Conservation (phyloP, 1,140 invertebrate species). For the Orchesella cincta region DNA sequence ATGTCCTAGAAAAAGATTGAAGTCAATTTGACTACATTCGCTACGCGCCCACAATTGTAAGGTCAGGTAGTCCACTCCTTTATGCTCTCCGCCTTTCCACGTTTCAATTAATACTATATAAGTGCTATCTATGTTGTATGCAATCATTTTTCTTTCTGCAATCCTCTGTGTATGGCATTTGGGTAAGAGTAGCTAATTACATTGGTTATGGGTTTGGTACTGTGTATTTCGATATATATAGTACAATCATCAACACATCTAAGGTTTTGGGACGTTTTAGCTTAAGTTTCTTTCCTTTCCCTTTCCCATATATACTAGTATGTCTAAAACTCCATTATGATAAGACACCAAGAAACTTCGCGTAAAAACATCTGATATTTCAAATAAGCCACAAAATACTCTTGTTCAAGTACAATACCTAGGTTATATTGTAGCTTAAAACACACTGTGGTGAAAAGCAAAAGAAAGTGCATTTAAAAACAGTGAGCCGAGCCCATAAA, state of each 20-base stretch:
- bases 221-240: no score
- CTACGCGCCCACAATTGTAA: no score
- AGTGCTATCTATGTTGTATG: not conserved
- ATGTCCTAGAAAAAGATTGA: no score
- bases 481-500: constrained; percentile 25
- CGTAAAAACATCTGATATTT: not conserved
- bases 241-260: no score
- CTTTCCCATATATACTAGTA: not conserved
- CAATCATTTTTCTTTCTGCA: not conserved
- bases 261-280: no score
- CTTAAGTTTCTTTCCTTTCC: not conserved
- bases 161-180: not conserved
- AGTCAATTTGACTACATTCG: no score
- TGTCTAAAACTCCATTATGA: not conserved
- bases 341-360: not conserved
- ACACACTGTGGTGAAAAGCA: not conserved
- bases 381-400: not conserved
- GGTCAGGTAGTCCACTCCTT: constrained; percentile 2
- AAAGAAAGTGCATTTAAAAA: not conserved
- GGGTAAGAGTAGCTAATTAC: no score
- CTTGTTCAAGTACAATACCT: not conserved
- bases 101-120: no score
- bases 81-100: not conserved
- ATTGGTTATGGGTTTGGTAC: no score
- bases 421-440: not conserved